Evolutionary conservation across 2,888 invertebrate species (phyloP), one percentile per base, ranked within the genome.

Genomic region (Mesopsocus fuscifrons): DNA sequence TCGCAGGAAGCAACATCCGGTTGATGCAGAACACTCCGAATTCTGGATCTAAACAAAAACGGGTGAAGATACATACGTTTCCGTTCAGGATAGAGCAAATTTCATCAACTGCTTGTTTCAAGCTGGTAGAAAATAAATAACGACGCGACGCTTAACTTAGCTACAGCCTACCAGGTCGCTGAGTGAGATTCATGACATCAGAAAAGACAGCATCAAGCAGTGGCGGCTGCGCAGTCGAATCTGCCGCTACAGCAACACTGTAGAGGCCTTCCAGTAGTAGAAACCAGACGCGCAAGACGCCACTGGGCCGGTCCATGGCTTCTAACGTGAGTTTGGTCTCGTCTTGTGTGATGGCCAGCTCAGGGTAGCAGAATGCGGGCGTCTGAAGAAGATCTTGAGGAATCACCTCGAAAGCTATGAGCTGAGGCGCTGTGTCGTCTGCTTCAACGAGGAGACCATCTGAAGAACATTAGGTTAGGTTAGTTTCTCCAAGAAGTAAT

Each of bases 1-100:
- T 79, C 67, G 85, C 83, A 1, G 94, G 94, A 43, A 95, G 65
- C 5, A 95, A 63, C 42, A 94, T 64, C 58, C 91, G 88, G 58
- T 94, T 94, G 45, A 92, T 78, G 59, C 89, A 89, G 56, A 88
- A 88, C 44, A 92, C 67, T 1, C 87, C 89, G 59, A 92, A 92
- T 51, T 80, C 77, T 2, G 84, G 75, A 18, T 92, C 94, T 68
- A 52, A n/a, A 49, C 51, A 41, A 47, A 23, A 38, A n/a, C n/a
- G n/a, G n/a, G n/a, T n/a, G n/a, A n/a, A n/a, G n/a, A n/a, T n/a
- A n/a, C n/a, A n/a, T n/a, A n/a, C n/a, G n/a, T n/a, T n/a, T n/a
- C n/a, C n/a, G n/a, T n/a, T n/a, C n/a, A n/a, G n/a, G n/a, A n/a
- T n/a, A n/a, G n/a, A n/a, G n/a, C n/a, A n/a, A n/a, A n/a, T n/a